Evolutionary conservation across 2,888 invertebrate species (phyloP), one percentile per base, ranked within the genome.

Genomic region (Serrognathus titanus): DNA sequence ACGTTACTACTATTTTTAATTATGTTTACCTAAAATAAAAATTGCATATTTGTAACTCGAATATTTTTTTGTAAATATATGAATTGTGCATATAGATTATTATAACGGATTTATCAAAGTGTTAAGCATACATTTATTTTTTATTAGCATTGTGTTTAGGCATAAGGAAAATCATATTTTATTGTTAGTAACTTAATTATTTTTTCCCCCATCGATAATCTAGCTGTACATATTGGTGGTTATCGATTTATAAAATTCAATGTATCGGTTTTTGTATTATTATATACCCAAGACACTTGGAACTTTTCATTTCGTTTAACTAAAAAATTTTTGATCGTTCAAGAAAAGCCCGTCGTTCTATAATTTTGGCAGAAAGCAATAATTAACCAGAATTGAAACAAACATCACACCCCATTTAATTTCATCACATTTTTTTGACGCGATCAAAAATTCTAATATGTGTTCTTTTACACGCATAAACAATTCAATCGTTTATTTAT

Each of bases 81-180:
- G 71, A 76, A 75, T 73, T 78, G 76, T 77, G 76, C 76, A 77
- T 77, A 76, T 77, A 76, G 75, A 76, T 75, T 73, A 75, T 72
- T 71, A 73, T 71, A 75, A 72, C 71, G 73, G 73, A 73, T 74
- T 75, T 75, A 74, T 73, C 71, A 75, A 73, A 75, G 71, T 75
- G 74, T 75, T 74, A 73, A 73, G 70, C 69, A 68, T 71, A 67
- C 69, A 71, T 71, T 72, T 69, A 71, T 72, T 71, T 60, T 69
- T 67, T 65, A 69, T 71, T 73, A 72, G 71, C 48, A 69, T 72
- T 73, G 69, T 69, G 70, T 74, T 16, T 74, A 72, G 71, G 51
- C 55, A 38, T 55, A 58, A 55, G 39, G 48, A 47, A 45, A 47
- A 49, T 43, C 10, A 48, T 56, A 56, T 56, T 56, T 56, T 56